These are phyloP conservation scores for Stenurella melanura DNA, from an alignment of 2,888 invertebrate species.

Conservation along the genomic window DNA sequence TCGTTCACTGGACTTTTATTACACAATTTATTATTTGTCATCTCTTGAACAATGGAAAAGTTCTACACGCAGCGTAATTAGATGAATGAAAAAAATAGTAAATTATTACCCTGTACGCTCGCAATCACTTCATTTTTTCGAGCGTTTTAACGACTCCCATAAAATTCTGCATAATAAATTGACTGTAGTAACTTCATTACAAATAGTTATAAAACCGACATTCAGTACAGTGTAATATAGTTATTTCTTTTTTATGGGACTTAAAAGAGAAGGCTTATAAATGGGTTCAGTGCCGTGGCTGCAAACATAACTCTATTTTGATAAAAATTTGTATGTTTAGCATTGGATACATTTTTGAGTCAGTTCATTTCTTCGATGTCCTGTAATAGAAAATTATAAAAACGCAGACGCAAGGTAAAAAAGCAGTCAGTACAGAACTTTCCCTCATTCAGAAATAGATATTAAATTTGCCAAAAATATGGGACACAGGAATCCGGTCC, in stretches of 20 bases:
- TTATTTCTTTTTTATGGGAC: slow-evolving; percentile 25
- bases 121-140: slow-evolving; percentile 16
- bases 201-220: slow-evolving; percentile 19
- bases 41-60: neutral
- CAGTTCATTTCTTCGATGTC: no score
- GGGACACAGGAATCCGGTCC: no score
- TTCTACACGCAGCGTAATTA: neutral
- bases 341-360: no score
- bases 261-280: slow-evolving; percentile 13
- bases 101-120: neutral
- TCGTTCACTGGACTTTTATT: neutral
- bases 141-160: neutral
- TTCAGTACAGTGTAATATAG: slow-evolving; percentile 20
- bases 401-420: no score
- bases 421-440: no score
- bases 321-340: no score
- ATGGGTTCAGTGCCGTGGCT: neutral
- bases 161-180: slow-evolving; percentile 26
- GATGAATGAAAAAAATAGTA: neutral
- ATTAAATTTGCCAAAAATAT: no score
- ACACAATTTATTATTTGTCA: neutral
- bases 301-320: neutral
- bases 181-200: slow-evolving; percentile 10
- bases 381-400: no score
- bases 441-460: no score